Conservation (phyloP, 1,140 invertebrate species). For the Achatina immaculata region DNA sequence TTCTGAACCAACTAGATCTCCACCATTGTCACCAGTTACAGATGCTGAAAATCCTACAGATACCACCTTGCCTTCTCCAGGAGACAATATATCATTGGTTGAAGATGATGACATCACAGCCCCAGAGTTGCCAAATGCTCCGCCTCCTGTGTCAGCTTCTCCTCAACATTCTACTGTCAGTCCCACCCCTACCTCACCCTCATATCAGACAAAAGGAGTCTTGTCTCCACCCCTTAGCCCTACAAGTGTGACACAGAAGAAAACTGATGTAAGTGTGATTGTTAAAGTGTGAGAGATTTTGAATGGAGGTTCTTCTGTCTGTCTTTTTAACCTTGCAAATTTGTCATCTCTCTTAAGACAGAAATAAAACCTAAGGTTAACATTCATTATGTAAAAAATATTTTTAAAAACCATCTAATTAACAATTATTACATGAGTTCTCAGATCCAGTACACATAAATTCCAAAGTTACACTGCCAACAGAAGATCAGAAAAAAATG, state of each 20-base stretch:
- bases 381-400: too few species aligned
- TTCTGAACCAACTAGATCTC: background rate
- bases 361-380: too few species aligned
- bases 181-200: slow-evolving; percentile 25
- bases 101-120: slow-evolving; percentile 26
- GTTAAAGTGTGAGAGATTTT: too few species aligned
- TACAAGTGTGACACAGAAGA: slow-evolving; percentile 48
- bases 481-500: too few species aligned
- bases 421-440: too few species aligned
- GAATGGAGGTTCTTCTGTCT: too few species aligned
- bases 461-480: too few species aligned
- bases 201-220: slow-evolving; percentile 74
- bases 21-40: slow-evolving; percentile 7
- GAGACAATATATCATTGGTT: slow-evolving; percentile 4
- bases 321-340: too few species aligned
- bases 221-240: slow-evolving; percentile 61
- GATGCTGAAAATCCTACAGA: background rate
- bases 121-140: slow-evolving; percentile 43
- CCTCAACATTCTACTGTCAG: background rate
- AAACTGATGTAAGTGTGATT: slow-evolving; percentile 40
- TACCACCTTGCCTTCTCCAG: slow-evolving; percentile 33
- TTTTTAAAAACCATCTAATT: too few species aligned
- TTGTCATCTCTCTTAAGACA: too few species aligned
- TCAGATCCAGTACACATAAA: too few species aligned
- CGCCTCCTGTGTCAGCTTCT: slow-evolving; percentile 47